Conservation (phyloP, 2,797 vertebrate genomes). For the Clamator glandarius region DNA sequence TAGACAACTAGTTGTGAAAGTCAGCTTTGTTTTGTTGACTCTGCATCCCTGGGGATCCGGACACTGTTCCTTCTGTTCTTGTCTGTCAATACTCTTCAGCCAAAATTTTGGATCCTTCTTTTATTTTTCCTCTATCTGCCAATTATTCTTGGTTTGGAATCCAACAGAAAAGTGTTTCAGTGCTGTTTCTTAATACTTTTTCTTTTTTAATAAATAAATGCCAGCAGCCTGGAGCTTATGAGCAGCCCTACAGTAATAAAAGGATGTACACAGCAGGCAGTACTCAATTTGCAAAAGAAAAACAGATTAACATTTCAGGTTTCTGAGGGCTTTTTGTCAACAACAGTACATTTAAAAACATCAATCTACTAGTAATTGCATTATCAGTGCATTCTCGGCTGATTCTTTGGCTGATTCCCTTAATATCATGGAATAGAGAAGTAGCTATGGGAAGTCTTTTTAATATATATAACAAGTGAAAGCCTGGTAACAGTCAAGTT, state of each 20-base stretch:
- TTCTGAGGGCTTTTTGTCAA: constrained; percentile 73
- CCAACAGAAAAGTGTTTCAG: constrained; percentile 31
- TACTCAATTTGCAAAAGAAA: constrained; percentile 71
- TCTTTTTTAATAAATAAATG: constrained; percentile 63
- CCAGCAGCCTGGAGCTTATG: constrained; percentile 55
- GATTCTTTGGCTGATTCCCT: constrained; percentile 38
- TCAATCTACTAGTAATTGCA: constrained; percentile 67
- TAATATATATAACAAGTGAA: background rate
- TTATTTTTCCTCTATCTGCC: background rate
- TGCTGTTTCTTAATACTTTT: constrained; percentile 42
- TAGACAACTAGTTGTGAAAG: constrained; percentile 48
- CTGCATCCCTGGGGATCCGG: background rate
- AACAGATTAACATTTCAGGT: constrained; percentile 70
- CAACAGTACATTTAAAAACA: constrained; percentile 59
- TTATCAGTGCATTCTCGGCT: constrained; percentile 39
- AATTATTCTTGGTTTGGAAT: constrained; percentile 40
- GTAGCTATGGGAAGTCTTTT: background rate
- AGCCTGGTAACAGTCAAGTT: background rate
- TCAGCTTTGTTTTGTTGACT: constrained; percentile 41
- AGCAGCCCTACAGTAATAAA: constrained; percentile 67
- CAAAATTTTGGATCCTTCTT: background rate
- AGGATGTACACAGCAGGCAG: constrained; percentile 65
- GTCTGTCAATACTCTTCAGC: background rate
- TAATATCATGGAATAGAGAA: background rate
- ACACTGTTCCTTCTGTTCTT: constrained; percentile 57